Evolutionary conservation across 2,113 vertebrate species (phyloP).

Genomic region (Hemiprocne comata): DNA sequence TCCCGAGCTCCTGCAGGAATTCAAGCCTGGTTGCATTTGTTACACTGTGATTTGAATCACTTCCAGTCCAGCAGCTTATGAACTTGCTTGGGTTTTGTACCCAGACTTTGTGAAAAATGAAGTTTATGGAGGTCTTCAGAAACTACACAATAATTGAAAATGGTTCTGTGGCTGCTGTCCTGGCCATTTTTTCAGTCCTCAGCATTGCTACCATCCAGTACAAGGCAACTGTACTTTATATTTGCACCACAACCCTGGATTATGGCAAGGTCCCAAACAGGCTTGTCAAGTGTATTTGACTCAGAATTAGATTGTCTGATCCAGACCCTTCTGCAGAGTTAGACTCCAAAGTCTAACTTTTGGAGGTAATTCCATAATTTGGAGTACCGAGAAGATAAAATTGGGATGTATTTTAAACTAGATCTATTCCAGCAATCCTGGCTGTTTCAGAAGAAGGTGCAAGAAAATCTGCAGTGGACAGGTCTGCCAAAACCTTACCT

Average conservation of each 20-base stretch:
- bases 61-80: not conserved
- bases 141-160: not conserved
- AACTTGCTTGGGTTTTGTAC: not conserved
- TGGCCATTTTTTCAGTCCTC: not conserved
- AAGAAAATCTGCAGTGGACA: not conserved
- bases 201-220: not conserved
- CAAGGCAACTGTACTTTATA: not conserved
- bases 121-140: not conserved
- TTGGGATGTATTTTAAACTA: fast-evolving
- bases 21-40: not conserved
- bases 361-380: not conserved
- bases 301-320: not conserved
- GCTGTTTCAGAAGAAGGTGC: not conserved
- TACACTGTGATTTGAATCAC: not conserved
- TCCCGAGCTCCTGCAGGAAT: not conserved
- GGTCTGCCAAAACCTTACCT: not conserved
- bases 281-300: not conserved
- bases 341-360: not conserved
- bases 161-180: not conserved
- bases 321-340: not conserved
- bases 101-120: not conserved
- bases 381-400: not conserved
- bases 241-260: not conserved
- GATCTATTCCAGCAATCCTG: not conserved
- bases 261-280: not conserved